Evolutionary conservation across 2,113 vertebrate genomes (phyloP).

Genomic region (Scartelaos histophorus): DNA sequence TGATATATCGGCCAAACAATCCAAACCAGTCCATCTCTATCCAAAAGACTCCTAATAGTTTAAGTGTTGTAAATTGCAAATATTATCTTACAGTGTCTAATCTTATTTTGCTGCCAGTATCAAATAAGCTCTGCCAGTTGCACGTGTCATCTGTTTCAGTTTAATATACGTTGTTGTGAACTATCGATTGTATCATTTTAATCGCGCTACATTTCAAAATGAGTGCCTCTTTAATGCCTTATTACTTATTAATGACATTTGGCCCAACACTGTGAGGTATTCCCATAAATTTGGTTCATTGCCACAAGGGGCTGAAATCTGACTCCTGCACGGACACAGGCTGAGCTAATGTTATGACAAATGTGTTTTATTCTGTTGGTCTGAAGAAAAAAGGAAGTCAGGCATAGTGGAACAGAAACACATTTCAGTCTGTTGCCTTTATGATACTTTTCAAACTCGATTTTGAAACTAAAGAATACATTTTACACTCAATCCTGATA

Average conservation of each 20-base stretch:
- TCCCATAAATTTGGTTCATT: constrained; percentile 1
- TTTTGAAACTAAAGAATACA: too few species aligned
- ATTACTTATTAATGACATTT: constrained; percentile 7
- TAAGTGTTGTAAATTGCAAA: neutral
- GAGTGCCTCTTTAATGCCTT: neutral
- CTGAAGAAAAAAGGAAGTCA: neutral
- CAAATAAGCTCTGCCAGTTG: neutral
- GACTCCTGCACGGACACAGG: neutral
- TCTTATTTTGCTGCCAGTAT: neutral
- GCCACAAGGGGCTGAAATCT: neutral
- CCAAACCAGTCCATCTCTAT: too few species aligned
- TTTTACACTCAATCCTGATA: too few species aligned
- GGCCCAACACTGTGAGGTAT: neutral
- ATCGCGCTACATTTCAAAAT: neutral
- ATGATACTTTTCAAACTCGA: too few species aligned
- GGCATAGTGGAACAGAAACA: neutral
- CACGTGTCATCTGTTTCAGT: neutral
- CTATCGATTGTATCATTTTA: neutral
- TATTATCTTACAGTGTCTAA: neutral
- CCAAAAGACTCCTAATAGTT: neutral
- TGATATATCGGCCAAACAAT: too few species aligned
- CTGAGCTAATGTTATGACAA: neutral
- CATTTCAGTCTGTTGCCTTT: neutral
- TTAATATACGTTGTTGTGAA: neutral
- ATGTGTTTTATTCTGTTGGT: neutral